phyloP scores from a whole-genome alignment of 2,888 invertebrate genomes.

The Dioctria rufipes region DNA sequence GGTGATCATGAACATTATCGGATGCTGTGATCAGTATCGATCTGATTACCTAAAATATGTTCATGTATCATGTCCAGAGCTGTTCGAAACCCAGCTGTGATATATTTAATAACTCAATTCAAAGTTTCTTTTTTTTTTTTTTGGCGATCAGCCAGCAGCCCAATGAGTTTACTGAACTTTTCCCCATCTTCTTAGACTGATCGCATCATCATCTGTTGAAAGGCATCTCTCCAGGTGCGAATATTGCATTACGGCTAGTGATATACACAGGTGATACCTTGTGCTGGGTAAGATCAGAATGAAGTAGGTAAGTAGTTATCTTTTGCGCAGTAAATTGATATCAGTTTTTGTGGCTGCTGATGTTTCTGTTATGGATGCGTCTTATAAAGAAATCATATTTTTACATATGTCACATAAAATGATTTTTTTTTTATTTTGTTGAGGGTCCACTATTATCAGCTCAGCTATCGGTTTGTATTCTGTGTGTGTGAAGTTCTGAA shows the following conservation, averaged over 20 bases:
- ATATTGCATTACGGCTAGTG: conserved; percentile 33
- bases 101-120: conserved; percentile 16
- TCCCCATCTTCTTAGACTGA: neutral
- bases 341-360: neutral
- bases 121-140: neutral
- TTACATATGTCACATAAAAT: too few species aligned
- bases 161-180: conserved; percentile 18
- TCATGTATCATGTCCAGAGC: conserved; percentile 19
- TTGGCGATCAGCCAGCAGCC: neutral
- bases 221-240: conserved; percentile 28
- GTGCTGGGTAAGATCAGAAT: neutral
- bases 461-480: too few species aligned
- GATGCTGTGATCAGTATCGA: conserved; percentile 26
- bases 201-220: conserved; percentile 21
- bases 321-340: conserved; percentile 8
- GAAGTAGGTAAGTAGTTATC: neutral
- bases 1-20: conserved; percentile 17
- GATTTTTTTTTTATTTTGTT: too few species aligned
- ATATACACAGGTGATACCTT: conserved; percentile 10
- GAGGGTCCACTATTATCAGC: too few species aligned
- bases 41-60: neutral
- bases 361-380: neutral
- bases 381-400: too few species aligned
- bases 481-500: too few species aligned
- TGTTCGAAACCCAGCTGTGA: conserved; percentile 12